These are phyloP conservation scores for Temnothorax nylanderi DNA, from an alignment of 1,140 invertebrate genomes.

Conservation along the genomic window DNA sequence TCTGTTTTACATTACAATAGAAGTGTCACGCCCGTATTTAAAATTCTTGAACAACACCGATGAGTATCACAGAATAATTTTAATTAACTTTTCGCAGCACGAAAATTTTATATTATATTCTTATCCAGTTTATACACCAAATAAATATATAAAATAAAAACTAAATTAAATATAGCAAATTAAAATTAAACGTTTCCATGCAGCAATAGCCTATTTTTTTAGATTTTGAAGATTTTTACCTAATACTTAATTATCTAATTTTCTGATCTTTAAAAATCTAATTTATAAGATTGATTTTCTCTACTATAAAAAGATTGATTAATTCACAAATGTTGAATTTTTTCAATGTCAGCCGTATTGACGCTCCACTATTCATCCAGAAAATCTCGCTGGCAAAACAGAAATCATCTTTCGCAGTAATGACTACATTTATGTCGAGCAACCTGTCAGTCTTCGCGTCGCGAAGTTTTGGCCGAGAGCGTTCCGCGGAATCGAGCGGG, in stretches of 20 bases:
- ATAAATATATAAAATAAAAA: not conserved
- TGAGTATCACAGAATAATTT: not conserved
- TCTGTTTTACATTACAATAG: not conserved
- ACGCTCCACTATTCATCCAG: not conserved
- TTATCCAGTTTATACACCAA: not conserved
- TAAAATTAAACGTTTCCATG: not conserved
- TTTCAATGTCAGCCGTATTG: not conserved
- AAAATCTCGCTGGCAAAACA: constrained; percentile 11
- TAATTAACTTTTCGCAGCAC: not conserved
- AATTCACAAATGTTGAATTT: not conserved
- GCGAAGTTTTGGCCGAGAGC: not conserved
- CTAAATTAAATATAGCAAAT: not conserved
- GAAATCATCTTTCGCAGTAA: not conserved
- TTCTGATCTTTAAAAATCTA: not conserved
- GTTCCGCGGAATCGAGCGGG: constrained; percentile 1
- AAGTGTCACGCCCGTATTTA: not conserved
- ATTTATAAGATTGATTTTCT: not conserved
- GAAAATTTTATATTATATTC: not conserved
- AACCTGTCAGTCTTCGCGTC: constrained; percentile 24
- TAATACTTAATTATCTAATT: not conserved
- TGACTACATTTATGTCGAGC: constrained; percentile 7
- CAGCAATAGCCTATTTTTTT: not conserved
- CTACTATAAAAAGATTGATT: not conserved
- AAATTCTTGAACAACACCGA: not conserved
- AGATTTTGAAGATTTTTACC: not conserved